Evolutionary conservation across 2,113 vertebrate species (phyloP), one percentile per base, ranked within the genome.

Genomic region (Xiphias gladius): DNA sequence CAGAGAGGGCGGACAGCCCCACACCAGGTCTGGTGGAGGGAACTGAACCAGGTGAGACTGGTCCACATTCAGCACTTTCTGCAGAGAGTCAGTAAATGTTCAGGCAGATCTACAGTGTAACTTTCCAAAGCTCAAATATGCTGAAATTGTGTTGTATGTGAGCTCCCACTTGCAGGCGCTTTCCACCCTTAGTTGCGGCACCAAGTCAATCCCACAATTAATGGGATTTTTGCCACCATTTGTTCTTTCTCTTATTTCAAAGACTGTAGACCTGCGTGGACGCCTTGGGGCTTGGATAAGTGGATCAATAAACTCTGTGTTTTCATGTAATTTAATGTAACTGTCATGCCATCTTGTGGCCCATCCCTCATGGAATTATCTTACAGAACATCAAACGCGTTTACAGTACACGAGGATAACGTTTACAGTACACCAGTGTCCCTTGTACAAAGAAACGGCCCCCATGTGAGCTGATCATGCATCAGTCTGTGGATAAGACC

Each of bases 1-100:
- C 57, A 0, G 96, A 97, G 26, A 94, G 98, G 76, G 96, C 97
- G 0, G 98, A 99, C 63, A 99, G 98, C 90, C 98, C 98, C 63
- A 97, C 96, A 0, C 97, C 97, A 0, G 97, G 97, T 30, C 93
- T 99, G 92, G 96, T 97, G 2, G 97, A 99, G 85, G 98, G 98
- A 63, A 98, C 96, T 0, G 98, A 99, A 89, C 98, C 98, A 93
- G 98, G 98, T 99, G 94, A 58, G 91, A 0, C 35, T 50, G 32
- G 8, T n/a, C 20, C 30, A 54, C 46, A 9, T 26, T 55, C 48
- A 19, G 50, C 7, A 22, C 7, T 6, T 32, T 22, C 8, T 73
- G 13, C 2, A 1, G 8, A 24, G 24, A 39, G 57, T 63, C 30
- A 48, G 26, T 4, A 6, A 48, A 0, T 10, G 8, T 14, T 16